Evolutionary conservation across 2,113 vertebrate species (phyloP).

Genomic region (Nipponia nippon): DNA sequence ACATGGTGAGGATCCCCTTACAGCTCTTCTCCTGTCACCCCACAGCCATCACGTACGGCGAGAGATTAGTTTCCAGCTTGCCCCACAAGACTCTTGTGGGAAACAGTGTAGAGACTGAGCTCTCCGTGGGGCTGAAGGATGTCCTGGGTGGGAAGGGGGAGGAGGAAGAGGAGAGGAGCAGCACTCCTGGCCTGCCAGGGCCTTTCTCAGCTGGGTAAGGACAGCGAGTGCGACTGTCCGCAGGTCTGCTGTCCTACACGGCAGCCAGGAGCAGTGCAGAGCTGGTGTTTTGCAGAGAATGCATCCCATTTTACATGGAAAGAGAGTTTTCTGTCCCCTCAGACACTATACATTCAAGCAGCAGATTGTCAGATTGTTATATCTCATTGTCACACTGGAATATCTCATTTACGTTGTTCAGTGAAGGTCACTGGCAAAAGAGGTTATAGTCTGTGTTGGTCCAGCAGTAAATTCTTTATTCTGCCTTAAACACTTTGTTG

Average conservation of each 20-base stretch:
- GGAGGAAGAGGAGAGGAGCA: not conserved
- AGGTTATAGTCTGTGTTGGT: not conserved
- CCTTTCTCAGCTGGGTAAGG: not conserved
- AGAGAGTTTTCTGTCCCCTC: not conserved
- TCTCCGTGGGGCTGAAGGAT: rapidly evolving
- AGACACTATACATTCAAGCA: not conserved
- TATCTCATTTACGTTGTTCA: not conserved
- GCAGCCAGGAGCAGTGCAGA: not conserved
- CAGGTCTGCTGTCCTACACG: not conserved
- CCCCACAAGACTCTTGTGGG: rapidly evolving
- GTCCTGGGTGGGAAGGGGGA: not conserved
- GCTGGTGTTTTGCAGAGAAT: not conserved
- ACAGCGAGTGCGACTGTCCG: rapidly evolving
- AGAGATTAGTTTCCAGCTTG: not conserved
- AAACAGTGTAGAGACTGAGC: not conserved
- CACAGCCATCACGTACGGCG: rapidly evolving
- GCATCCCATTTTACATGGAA: not conserved
- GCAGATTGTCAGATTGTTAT: not conserved
- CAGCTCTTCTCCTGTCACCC: not conserved
- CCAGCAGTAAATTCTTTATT: not conserved
- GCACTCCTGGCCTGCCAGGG: not conserved
- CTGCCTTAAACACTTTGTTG: not conserved
- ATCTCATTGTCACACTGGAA: not conserved
- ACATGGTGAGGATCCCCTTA: rapidly evolving
- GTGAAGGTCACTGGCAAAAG: not conserved